These are phyloP conservation scores for Gulo gulo DNA, from an alignment of 2,113 vertebrate genomes.

Conservation along the genomic window DNA sequence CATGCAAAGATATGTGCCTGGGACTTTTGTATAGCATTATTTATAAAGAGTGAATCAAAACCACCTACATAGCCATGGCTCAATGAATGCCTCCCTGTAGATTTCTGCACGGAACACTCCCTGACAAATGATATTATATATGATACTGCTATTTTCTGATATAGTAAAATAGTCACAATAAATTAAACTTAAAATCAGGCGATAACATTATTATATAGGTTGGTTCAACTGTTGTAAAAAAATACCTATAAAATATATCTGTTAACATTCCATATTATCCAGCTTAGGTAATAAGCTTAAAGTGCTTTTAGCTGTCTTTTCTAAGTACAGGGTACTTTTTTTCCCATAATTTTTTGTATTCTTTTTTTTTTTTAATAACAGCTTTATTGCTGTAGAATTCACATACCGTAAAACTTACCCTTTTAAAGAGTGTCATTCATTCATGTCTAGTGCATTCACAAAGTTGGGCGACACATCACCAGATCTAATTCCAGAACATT, in stretches of 20 bases:
- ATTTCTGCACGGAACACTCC: neutral
- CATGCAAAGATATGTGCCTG: accelerated
- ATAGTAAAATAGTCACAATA: neutral
- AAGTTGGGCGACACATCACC: neutral
- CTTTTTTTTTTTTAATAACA: neutral
- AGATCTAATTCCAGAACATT: neutral
- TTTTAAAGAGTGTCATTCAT: neutral
- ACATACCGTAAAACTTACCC: neutral
- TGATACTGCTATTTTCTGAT: neutral
- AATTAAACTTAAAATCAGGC: neutral
- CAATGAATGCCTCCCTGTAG: accelerated
- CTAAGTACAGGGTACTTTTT: neutral
- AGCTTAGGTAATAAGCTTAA: neutral
- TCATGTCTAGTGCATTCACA: neutral
- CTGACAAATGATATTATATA: no score
- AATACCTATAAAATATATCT: neutral
- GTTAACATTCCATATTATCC: neutral
- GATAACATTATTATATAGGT: neutral
- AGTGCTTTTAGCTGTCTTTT: neutral
- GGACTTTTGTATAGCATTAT: accelerated
- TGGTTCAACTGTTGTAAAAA: neutral
- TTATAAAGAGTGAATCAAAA: neutral
- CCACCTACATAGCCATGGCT: accelerated
- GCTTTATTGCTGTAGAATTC: neutral
- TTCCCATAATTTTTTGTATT: neutral